Percentiles rank a stretch among this genome's conserved stretches.
These are phyloP conservation scores for Loriculus beryllinus DNA, from an alignment of 2,797 vertebrate species.

Conservation along the genomic window DNA sequence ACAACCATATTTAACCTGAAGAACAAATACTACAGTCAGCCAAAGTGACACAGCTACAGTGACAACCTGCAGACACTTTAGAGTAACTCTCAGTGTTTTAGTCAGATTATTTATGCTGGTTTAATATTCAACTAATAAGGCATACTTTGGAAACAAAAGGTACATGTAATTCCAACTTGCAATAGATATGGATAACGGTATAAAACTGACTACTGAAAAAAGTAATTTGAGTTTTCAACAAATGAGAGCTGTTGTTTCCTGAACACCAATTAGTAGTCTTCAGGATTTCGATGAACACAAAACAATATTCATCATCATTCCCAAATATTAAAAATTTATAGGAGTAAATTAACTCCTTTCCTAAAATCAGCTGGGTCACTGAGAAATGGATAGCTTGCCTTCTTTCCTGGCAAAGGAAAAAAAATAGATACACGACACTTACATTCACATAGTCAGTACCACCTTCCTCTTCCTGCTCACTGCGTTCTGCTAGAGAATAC, in stretches of 20 bases:
- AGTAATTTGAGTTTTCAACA: neutral
- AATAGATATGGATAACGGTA: neutral
- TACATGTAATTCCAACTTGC: neutral
- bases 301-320: neutral
- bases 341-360: neutral
- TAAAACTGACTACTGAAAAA: neutral
- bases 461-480: neutral
- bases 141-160: neutral
- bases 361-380: neutral
- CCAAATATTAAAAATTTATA: neutral
- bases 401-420: neutral
- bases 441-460: neutral
- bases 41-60: neutral
- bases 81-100: neutral
- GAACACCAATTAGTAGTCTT: neutral
- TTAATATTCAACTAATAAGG: neutral
- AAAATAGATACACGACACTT: neutral
- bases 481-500: neutral
- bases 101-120: neutral
- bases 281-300: neutral
- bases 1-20: neutral
- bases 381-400: neutral
- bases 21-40: neutral
- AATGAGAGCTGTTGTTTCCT: neutral
- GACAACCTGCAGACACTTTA: neutral